Conservation (phyloP, 1,140 invertebrate species). For the Zelostemma sp. region DNA sequence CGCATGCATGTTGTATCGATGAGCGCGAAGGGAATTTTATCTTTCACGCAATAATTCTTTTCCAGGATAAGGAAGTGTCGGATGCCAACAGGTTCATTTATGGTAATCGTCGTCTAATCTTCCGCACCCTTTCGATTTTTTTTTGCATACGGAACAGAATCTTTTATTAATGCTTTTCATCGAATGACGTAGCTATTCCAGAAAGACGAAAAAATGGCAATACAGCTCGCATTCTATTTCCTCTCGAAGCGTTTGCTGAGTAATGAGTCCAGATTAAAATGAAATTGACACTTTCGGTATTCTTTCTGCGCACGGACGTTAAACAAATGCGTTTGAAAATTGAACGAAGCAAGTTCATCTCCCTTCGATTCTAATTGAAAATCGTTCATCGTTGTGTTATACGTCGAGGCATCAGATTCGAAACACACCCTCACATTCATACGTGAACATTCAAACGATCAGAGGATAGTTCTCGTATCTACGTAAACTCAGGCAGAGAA, state of each 20-base stretch:
- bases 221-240: background rate
- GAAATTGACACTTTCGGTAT: constrained; percentile 49
- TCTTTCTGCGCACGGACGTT: constrained; percentile 45
- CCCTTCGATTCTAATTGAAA: constrained; percentile 59
- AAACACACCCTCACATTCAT: constrained; percentile 48
- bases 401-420: constrained; percentile 42
- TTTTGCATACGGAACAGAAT: too few species aligned
- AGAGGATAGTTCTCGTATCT: constrained; percentile 48
- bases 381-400: constrained; percentile 42
- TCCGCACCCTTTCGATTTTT: too few species aligned
- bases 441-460: constrained; percentile 31
- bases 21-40: too few species aligned
- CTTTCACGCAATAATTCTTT: too few species aligned
- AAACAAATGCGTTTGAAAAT: constrained; percentile 49
- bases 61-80: too few species aligned
- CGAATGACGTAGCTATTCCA: too few species aligned
- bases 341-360: constrained; percentile 48
- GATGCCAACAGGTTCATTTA: too few species aligned
- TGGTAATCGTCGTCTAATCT: too few species aligned
- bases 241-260: constrained; percentile 27
- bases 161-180: too few species aligned
- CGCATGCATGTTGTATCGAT: background rate
- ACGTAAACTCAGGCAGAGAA: constrained; percentile 54
- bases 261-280: constrained; percentile 43
- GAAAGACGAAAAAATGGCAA: too few species aligned